Percentiles rank a stretch among this genome's conserved stretches.
Conservation (phyloP, 1,140 invertebrate species). For the Atopsyche davidsoni region DNA sequence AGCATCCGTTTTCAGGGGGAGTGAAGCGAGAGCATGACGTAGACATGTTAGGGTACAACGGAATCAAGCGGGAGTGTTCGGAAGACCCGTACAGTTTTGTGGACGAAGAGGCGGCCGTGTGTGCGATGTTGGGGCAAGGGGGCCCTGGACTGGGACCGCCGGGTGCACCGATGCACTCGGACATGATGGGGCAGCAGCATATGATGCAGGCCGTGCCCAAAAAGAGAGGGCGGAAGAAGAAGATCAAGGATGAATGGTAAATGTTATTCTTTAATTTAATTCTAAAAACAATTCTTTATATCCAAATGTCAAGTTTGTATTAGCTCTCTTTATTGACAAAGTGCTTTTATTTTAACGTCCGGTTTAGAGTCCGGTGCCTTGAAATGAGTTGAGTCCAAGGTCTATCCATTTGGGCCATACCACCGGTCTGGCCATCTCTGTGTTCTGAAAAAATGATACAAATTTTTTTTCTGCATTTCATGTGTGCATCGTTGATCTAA, state of each 20-base stretch:
- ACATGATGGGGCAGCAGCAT: constrained; percentile 43
- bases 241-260: constrained; percentile 58
- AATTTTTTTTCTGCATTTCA: too few species aligned
- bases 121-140: constrained; percentile 43
- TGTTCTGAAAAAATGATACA: too few species aligned
- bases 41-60: constrained; percentile 34
- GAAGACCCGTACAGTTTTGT: constrained; percentile 78
- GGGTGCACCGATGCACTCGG: constrained; percentile 31
- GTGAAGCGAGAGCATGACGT: constrained; percentile 43
- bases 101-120: constrained; percentile 62
- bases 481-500: too few species aligned
- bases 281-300: too few species aligned
- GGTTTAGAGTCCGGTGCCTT: too few species aligned
- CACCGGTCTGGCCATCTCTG: too few species aligned
- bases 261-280: too few species aligned
- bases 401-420: too few species aligned
- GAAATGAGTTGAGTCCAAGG: too few species aligned
- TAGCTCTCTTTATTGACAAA: too few species aligned
- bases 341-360: too few species aligned
- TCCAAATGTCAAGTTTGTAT: too few species aligned
- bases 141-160: constrained; percentile 30
- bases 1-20: constrained; percentile 35
- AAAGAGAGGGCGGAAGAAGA: constrained; percentile 77
- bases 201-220: constrained; percentile 62
- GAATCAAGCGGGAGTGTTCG: constrained; percentile 57